Base-by-base conservation (phyloP, 2,797 vertebrate species). In the Lacerta agilis region DNA sequence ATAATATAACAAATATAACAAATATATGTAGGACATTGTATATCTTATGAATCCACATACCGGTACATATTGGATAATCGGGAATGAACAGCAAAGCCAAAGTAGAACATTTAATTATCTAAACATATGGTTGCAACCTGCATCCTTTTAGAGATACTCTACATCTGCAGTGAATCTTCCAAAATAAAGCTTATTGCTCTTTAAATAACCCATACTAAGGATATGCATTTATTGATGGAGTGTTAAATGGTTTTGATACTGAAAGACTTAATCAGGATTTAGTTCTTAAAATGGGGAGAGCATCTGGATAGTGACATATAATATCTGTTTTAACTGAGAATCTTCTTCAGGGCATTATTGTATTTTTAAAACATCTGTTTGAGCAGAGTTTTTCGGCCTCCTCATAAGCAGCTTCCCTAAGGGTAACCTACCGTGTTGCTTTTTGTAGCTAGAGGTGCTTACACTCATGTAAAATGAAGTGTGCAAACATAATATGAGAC, bases 281-380 rank as follows among this genome's bases (percentile, higher is more conserved):
- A 58, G 86, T 66, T 78, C 29, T 79, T 71, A 38, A 86, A 92
- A 88, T 23, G 20, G 25, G 89, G 79, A 73, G 36, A 8, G 55
- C 17, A 71, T 83, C 29, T 84, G 43, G 38, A 85, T 55, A 90
- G 49, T 79, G 61, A 1, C 71, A 27, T 87, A 87, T 86, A 90
- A 55, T 66, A 29, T 2, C 36, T 88, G 2, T 88, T 71, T 86
- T 36, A 23, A 10, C 69, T 33, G 86, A 64, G 80, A 91, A 85
- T 92, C 86, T 75, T 0, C 33, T 77, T 86, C 38, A 0, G 58
- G n/a, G 0, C 7, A 23, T 85, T 84, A 55, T 66, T 1, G 76
- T 90, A 49, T 33, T 93, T 93, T 61, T 61, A 61, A 33, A 83
- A 36, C 75, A 89, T 8, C 83, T 84, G 45, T 75, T 38, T 38